Evolutionary conservation across 2,797 vertebrate species (phyloP).

Genomic region (Molossus molossus): DNA sequence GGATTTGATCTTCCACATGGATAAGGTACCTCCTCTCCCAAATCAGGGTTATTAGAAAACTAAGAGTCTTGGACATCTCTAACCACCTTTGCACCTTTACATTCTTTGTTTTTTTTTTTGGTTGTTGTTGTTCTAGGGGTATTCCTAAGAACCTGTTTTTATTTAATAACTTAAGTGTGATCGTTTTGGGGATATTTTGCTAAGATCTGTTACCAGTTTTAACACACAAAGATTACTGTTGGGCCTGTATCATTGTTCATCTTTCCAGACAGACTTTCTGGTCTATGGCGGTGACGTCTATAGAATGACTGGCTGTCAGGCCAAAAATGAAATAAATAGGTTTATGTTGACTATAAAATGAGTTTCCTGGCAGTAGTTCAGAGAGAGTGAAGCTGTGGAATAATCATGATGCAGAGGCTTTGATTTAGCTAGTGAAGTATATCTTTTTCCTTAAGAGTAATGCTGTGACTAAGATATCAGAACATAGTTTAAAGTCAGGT

Average conservation of each 20-base stretch:
- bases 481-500: neutral
- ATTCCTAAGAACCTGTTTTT: conserved; percentile 1
- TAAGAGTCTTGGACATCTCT: neutral
- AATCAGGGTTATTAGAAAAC: neutral
- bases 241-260: neutral
- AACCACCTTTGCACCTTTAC: neutral
- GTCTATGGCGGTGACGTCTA: neutral
- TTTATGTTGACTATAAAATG: conserved; percentile 54
- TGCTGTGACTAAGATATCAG: neutral
- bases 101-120: neutral
- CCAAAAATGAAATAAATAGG: neutral
- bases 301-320: neutral
- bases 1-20: conserved; percentile 94
- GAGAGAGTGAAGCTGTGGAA: neutral
- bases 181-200: neutral
- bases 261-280: conserved; percentile 14
- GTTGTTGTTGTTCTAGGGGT: neutral
- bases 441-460: neutral
- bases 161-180: conserved; percentile 27
- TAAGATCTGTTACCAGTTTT: conserved; percentile 5
- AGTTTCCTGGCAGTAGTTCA: neutral
- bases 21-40: conserved; percentile 89
- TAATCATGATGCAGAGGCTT: neutral
- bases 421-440: neutral
- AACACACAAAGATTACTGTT: neutral